Evolutionary conservation across 2,888 invertebrate genomes (phyloP), one percentile per base, ranked within the genome.

Genomic region (Trissoscelio sp.): DNA sequence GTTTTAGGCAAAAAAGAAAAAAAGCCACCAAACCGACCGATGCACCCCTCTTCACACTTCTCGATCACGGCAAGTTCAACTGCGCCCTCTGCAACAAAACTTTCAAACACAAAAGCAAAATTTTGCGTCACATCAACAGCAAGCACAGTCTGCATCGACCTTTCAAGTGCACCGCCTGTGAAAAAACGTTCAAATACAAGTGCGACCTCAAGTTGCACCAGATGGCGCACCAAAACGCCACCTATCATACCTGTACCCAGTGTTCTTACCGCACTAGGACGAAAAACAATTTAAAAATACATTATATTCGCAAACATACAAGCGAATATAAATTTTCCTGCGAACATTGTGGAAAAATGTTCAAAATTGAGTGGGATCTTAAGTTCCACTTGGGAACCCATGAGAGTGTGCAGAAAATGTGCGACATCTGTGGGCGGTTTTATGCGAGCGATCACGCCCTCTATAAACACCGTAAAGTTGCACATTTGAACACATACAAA

Each of bases 261-360:
- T 90, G 89, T 70, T 85, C 88, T 2, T 89, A 88, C 24, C 83
- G 85, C 0, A 86, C 90, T 0, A 86, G 86, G 28, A 88, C 88
- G 0, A 90, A 90, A 22, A 85, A 88, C 0, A 90, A 90, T 34
- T 79, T 90, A 9, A 90, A 90, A 79, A 87, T 88, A 24, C 90
- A 90, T 74, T 88, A 88, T 44, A 89, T 89, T 34, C 82, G 90
- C 24, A 88, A 87, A 24, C 90, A 90, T 82, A 90, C 90, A 0
- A 86, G 85, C 9, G 89, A 89, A 12, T 90, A 89, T 86, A 92
- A 93, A 55, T 94, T 93, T 80, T 93, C 93, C 0, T 94, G 93
- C 85, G 92, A 91, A 14, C 92, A 89, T 48, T 94, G 94, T 83
- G 92, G 92, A 0, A 93, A 93, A 85, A 89, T 92, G 7, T 94